phyloP scores from a whole-genome alignment of 2,888 invertebrate species.

The Vanessa cardui region DNA sequence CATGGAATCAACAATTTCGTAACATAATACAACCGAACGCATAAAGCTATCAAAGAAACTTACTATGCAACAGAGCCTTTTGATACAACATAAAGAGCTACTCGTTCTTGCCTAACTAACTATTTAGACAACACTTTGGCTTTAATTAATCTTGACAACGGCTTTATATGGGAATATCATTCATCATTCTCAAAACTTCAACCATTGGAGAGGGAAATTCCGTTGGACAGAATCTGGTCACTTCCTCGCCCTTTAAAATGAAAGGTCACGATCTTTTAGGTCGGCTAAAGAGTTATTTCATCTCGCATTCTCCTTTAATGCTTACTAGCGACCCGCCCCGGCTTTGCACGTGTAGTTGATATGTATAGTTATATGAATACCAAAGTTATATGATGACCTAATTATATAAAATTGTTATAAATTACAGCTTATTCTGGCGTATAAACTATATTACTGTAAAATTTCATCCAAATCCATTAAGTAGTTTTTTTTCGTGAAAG shows the following conservation, averaged over 20 bases:
- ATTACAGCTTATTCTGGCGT: too few relatives aligned
- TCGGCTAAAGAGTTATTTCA: background rate
- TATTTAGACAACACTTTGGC: conserved; percentile 74
- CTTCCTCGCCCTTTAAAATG: conserved; percentile 22
- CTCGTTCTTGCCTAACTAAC: conserved; percentile 69
- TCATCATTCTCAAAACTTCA: conserved; percentile 68
- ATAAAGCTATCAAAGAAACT: conserved; percentile 38
- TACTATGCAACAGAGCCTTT: conserved; percentile 32
- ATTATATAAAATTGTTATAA: too few relatives aligned
- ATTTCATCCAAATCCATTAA: too few relatives aligned
- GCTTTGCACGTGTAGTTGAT: too few relatives aligned
- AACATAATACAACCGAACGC: conserved; percentile 37
- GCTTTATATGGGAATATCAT: conserved; percentile 68
- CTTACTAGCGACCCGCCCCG: too few relatives aligned
- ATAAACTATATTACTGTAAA: too few relatives aligned
- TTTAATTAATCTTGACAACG: conserved; percentile 81
- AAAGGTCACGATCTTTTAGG: background rate
- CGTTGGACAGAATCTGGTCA: conserved; percentile 21
- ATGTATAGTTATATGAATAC: too few relatives aligned
- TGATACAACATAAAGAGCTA: conserved; percentile 54
- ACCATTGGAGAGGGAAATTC: conserved; percentile 49
- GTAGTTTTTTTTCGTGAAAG: too few relatives aligned
- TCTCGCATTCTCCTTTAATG: too few relatives aligned
- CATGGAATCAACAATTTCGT: conserved; percentile 37
- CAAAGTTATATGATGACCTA: too few relatives aligned